phyloP scores from a whole-genome alignment of 2,797 vertebrate genomes.

The Rhynchonycteris naso region DNA sequence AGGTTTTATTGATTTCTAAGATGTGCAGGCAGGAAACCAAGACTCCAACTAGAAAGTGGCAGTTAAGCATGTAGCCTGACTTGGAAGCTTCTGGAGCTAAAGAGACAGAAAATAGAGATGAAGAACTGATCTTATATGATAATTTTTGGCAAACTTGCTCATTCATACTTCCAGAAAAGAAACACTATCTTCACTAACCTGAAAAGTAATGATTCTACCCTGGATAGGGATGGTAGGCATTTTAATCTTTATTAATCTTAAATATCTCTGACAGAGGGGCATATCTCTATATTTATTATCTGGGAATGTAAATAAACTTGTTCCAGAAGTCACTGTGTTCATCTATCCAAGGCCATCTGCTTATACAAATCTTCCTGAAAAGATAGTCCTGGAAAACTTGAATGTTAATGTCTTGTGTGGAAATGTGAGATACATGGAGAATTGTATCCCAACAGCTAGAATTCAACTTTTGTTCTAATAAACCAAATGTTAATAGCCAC shows the following conservation, averaged over 20 bases:
- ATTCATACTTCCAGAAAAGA: not conserved
- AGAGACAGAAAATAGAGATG: not conserved
- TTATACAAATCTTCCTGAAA: not conserved
- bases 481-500: not conserved
- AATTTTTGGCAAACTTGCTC: not conserved
- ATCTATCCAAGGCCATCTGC: not conserved
- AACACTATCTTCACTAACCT: not conserved
- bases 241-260: slow-evolving; percentile 3
- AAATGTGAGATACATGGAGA: not conserved
- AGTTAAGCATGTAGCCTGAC: not conserved
- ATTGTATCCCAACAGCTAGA: not conserved
- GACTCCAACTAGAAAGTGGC: not conserved
- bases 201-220: not conserved
- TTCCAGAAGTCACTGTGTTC: not conserved
- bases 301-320: not conserved
- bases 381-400: not conserved
- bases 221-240: not conserved
- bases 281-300: not conserved
- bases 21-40: not conserved
- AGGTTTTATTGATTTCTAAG: not conserved
- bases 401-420: not conserved
- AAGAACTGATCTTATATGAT: not conserved
- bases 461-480: not conserved
- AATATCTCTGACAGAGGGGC: not conserved
- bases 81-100: not conserved